These are phyloP conservation scores for Trichomycterus rosablanca DNA, from an alignment of 2,113 vertebrate species.

Conservation along the genomic window DNA sequence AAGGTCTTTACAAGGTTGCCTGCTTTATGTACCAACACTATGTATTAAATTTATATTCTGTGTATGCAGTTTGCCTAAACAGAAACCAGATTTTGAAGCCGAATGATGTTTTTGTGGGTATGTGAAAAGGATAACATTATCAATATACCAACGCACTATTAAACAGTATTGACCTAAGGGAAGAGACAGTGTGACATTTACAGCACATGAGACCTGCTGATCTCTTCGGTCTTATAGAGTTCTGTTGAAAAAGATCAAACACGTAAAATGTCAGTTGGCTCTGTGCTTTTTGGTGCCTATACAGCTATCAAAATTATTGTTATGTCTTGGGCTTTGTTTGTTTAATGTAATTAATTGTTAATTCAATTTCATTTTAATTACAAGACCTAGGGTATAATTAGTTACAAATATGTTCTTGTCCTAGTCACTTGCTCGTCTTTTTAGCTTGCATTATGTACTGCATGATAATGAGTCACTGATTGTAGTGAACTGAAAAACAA, in stretches of 20 bases:
- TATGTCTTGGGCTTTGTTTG: neutral
- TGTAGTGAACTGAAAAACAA: too few species aligned
- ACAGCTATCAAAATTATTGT: neutral
- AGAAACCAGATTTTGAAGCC: slow-evolving; percentile 20
- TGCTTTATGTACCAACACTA: neutral
- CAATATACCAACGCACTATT: slow-evolving; percentile 24
- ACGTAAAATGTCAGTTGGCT: neutral
- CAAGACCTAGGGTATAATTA: too few species aligned
- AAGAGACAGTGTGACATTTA: slow-evolving; percentile 29
- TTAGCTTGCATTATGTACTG: too few species aligned
- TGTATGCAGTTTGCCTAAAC: slow-evolving; percentile 8
- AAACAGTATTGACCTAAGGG: slow-evolving; percentile 16
- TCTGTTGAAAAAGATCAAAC: neutral
- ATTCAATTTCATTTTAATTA: too few species aligned
- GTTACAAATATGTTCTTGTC: too few species aligned
- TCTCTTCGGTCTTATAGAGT: neutral
- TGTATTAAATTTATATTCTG: neutral
- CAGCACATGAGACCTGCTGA: slow-evolving; percentile 7
- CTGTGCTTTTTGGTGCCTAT: neutral
- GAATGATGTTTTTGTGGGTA: too few species aligned
- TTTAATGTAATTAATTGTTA: too few species aligned
- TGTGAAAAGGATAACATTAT: too few species aligned
- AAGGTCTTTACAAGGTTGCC: slow-evolving; percentile 16
- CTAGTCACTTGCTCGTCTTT: too few species aligned
- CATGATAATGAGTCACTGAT: too few species aligned